These are phyloP conservation scores for Puma concolor DNA, from an alignment of 2,113 vertebrate genomes.

Conservation along the genomic window DNA sequence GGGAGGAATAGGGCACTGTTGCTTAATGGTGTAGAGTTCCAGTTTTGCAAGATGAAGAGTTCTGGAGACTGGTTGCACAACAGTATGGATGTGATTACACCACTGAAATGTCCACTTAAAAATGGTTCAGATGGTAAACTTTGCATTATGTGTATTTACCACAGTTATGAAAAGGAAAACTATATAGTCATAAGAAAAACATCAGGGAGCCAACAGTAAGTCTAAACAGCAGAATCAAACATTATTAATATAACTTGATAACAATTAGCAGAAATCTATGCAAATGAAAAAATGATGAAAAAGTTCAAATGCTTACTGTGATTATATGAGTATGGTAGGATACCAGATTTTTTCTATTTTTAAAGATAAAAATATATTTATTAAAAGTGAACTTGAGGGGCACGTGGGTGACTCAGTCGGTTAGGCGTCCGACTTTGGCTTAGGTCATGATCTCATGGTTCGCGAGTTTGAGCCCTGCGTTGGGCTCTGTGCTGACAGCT, in stretches of 20 bases:
- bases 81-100: neutral
- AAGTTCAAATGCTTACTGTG: neutral
- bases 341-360: neutral
- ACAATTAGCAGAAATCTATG: neutral
- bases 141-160: neutral
- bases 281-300: conserved; percentile 18
- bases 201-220: neutral
- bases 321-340: neutral
- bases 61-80: neutral
- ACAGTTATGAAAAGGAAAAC: neutral
- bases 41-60: neutral
- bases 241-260: neutral
- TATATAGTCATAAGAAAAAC: neutral
- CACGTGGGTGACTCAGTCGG: too few species aligned
- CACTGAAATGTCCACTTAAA: neutral
- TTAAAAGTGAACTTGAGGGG: conserved; percentile 5
- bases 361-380: neutral
- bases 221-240: neutral
- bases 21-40: neutral
- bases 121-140: neutral
- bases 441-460: too few species aligned
- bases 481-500: too few species aligned
- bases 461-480: too few species aligned
- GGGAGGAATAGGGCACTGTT: neutral
- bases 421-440: too few species aligned